A percentile compares a stretch with the other conserved stretches of the same genome.
These are phyloP conservation scores for Chloropsis hardwickii DNA, from an alignment of 2,113 vertebrate genomes.

Conservation along the genomic window DNA sequence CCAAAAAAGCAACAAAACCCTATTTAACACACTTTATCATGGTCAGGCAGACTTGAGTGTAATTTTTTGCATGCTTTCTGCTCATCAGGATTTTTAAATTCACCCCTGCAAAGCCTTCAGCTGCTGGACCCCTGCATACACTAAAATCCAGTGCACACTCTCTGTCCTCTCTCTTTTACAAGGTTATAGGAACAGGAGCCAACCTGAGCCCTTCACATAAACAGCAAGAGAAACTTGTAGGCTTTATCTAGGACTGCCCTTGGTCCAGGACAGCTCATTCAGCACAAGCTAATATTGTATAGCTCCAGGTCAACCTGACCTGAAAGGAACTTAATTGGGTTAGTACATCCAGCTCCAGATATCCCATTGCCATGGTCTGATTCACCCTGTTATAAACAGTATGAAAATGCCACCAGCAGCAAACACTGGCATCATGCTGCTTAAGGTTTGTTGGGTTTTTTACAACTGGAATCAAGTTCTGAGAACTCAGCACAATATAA, in stretches of 20 bases:
- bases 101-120: neutral
- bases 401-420: neutral
- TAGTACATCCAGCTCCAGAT: neutral
- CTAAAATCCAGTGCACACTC: neutral
- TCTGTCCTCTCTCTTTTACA: neutral
- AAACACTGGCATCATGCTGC: neutral
- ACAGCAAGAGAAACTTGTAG: neutral
- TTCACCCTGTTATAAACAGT: neutral
- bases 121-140: neutral
- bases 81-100: neutral
- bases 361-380: slow-evolving; percentile 12
- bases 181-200: neutral
- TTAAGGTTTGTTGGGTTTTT: neutral
- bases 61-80: neutral
- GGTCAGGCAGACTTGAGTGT: neutral
- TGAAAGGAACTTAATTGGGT: neutral
- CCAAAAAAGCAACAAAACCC: neutral
- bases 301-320: slow-evolving; percentile 30
- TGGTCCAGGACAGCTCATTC: neutral
- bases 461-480: neutral
- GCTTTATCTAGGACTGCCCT: neutral
- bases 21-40: neutral
- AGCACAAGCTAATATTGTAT: slow-evolving; percentile 8
- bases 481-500: neutral
- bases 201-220: neutral